A percentile compares a stretch with the other conserved stretches of the same genome.
These are phyloP conservation scores for Phenganax stokvisi DNA, from an alignment of 92 coral and sea anemone genomes.

Conservation along the genomic window DNA sequence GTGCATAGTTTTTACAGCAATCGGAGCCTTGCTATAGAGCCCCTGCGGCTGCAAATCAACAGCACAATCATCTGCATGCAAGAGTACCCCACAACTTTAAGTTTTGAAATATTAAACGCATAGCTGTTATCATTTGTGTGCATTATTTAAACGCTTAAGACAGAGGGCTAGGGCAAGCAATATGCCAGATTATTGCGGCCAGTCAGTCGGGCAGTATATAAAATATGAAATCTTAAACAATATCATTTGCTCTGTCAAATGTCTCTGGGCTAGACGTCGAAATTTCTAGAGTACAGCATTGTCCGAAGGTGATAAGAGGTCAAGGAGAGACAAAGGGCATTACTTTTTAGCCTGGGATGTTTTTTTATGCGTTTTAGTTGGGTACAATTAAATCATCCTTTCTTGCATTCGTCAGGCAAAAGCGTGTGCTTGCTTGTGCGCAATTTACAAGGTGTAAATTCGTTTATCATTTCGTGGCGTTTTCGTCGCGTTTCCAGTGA, in stretches of 20 bases:
- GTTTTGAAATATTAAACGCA: constrained; percentile 32
- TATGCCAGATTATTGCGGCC: background rate
- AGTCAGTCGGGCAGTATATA: background rate
- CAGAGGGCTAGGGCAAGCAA: background rate
- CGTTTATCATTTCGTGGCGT: background rate
- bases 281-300: background rate
- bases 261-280: background rate
- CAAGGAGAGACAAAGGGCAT: background rate
- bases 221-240: background rate
- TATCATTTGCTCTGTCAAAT: too few species aligned
- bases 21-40: background rate
- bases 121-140: constrained; percentile 16
- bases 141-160: constrained; percentile 23
- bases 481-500: background rate
- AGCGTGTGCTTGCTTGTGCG: background rate
- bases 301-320: constrained; percentile 8
- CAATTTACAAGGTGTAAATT: background rate
- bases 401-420: background rate
- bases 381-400: background rate
- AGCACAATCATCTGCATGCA: constrained; percentile 19
- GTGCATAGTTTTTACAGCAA: background rate
- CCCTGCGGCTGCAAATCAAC: constrained; percentile 33
- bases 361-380: background rate
- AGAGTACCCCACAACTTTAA: background rate
- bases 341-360: background rate